A percentile compares a stretch with the other conserved stretches of the same genome.
phyloP scores from a whole-genome alignment of 2,113 vertebrate species.

The Asarcornis scutulata region DNA sequence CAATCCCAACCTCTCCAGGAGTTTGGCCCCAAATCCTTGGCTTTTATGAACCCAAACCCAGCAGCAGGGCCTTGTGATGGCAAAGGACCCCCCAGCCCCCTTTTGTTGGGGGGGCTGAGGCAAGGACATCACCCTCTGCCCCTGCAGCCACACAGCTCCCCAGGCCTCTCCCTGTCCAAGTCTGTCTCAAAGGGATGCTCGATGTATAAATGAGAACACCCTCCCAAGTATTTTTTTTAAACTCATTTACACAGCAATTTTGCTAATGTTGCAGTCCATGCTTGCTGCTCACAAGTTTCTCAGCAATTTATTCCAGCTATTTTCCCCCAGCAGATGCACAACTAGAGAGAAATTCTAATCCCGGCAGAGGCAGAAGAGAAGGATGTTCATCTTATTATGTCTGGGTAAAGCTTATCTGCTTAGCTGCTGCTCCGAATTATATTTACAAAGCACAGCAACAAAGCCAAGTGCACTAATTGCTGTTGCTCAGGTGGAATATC shows the following conservation, averaged over 20 bases:
- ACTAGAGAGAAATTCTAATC: neutral
- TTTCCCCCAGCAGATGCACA: slow-evolving; percentile 49
- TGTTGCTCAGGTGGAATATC: slow-evolving; percentile 45
- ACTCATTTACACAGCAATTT: neutral
- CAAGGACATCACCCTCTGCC: too few species aligned
- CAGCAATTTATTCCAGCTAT: neutral
- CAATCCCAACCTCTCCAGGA: accelerated
- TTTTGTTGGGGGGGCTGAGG: neutral
- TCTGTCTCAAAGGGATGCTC: neutral
- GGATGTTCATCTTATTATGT: neutral
- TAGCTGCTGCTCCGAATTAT: slow-evolving; percentile 17
- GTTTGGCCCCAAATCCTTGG: neutral
- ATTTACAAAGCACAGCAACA: slow-evolving; percentile 20
- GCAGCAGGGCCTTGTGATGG: neutral
- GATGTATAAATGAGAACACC: accelerated
- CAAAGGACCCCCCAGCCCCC: too few species aligned
- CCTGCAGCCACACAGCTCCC: neutral
- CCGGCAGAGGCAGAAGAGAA: slow-evolving; percentile 17
- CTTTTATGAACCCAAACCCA: too few species aligned
- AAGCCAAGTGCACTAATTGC: slow-evolving; percentile 48
- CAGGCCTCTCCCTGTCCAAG: neutral
- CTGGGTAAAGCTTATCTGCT: slow-evolving; percentile 22
- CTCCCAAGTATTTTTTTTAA: neutral
- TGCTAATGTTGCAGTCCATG: neutral
- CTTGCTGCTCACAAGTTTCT: neutral